Percentiles rank a stretch among this genome's conserved stretches.
Conservation (phyloP, 2,888 invertebrate genomes). For the Eupithecia dodoneata region DNA sequence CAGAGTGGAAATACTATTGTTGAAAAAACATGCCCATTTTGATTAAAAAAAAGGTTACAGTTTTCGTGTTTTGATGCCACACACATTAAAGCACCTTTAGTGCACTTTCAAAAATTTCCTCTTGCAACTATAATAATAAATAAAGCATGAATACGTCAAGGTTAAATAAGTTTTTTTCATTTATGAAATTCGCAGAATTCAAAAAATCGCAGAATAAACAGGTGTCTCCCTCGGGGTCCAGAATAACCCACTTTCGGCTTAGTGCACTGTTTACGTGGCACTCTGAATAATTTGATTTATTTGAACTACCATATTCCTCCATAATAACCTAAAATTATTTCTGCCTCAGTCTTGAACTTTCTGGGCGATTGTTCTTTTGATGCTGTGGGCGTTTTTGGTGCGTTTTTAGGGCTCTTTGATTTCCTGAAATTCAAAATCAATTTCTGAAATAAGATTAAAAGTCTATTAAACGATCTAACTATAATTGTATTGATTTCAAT, state of each 20-base stretch:
- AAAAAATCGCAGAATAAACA: not conserved
- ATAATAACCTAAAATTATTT: constrained; percentile 65
- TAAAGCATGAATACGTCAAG: no score
- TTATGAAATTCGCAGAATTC: no score
- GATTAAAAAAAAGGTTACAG: no score
- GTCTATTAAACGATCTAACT: not conserved
- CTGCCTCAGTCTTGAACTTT: constrained; percentile 65
- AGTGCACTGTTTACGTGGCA: not conserved
- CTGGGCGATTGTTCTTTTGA: constrained; percentile 49
- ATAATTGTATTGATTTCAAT: no score
- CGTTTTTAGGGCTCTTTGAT: constrained; percentile 58
- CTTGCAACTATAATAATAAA: no score
- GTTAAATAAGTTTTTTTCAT: no score
- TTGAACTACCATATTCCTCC: not conserved
- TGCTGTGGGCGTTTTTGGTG: constrained; percentile 39
- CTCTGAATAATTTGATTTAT: not conserved
- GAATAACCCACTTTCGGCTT: not conserved
- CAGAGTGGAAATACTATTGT: no score
- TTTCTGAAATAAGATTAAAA: not conserved
- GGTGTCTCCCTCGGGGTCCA: not conserved
- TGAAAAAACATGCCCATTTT: no score
- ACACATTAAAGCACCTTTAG: no score
- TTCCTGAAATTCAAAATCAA: constrained; percentile 53
- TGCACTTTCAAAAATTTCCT: no score
- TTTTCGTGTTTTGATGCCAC: no score